phyloP scores from a whole-genome alignment of 2,888 invertebrate species.

The Odontomyia ornata region DNA sequence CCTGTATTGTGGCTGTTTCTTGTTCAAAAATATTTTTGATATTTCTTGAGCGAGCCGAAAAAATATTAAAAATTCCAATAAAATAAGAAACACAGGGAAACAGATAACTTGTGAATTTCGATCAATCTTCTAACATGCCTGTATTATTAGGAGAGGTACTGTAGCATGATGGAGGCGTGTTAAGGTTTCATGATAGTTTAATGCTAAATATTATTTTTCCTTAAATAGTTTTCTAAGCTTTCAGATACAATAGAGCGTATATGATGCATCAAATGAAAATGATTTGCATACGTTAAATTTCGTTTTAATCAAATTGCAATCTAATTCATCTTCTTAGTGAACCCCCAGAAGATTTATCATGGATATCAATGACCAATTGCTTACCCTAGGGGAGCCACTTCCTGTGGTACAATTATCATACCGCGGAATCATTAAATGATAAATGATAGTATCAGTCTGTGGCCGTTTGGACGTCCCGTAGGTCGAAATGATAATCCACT shows the following conservation, averaged over 20 bases:
- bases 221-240: too few relatives aligned
- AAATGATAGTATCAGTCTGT: constrained; percentile 8
- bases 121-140: neutral
- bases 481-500: constrained; percentile 11
- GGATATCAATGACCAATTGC: too few relatives aligned
- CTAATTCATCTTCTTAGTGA: too few relatives aligned
- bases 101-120: neutral
- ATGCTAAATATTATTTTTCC: too few relatives aligned
- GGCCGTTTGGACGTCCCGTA: neutral
- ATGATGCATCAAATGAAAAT: too few relatives aligned
- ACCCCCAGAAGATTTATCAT: too few relatives aligned
- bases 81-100: constrained; percentile 9
- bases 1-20: constrained; percentile 17
- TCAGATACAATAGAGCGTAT: too few relatives aligned
- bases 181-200: too few relatives aligned
- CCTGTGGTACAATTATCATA: constrained; percentile 38
- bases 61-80: constrained; percentile 34
- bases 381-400: neutral
- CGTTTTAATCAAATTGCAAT: too few relatives aligned
- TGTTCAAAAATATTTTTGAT: constrained; percentile 44
- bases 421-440: constrained; percentile 22
- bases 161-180: too few relatives aligned
- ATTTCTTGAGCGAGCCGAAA: constrained; percentile 28
- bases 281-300: too few relatives aligned
- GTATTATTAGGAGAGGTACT: too few relatives aligned